Conservation (phyloP, 1,140 invertebrate species). For the Physella acuta region DNA sequence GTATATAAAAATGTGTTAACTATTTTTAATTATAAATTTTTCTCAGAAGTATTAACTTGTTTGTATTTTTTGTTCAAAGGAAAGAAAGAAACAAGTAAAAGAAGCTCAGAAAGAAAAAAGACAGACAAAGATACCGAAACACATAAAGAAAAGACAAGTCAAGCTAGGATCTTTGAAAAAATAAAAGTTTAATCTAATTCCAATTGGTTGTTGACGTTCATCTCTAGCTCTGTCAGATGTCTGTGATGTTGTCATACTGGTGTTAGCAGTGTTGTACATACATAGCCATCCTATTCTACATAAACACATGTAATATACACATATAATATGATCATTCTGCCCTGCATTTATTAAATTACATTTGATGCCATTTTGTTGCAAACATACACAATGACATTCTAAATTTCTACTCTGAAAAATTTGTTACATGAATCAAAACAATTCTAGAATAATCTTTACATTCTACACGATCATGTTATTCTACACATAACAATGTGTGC, state of each 20-base stretch:
- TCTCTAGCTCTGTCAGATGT: not conserved
- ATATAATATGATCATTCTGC: not conserved
- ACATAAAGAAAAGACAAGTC: slow-evolving; percentile 20
- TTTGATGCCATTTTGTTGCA: not conserved
- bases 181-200: slow-evolving; percentile 3
- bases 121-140: slow-evolving; percentile 12
- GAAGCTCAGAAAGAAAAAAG: slow-evolving; percentile 20
- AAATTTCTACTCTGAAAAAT: no score
- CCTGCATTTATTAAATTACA: not conserved
- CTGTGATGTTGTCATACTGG: not conserved
- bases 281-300: no score
- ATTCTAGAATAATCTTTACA: no score
- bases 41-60: no score
- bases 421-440: no score
- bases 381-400: no score
- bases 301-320: not conserved
- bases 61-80: slow-evolving; percentile 1
- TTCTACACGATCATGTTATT: no score
- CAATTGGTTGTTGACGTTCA: not conserved
- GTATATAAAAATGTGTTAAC: no score
- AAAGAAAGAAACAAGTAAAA: slow-evolving; percentile 17
- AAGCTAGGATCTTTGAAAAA: slow-evolving; percentile 15
- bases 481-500: no score
- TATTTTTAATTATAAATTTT: no score
- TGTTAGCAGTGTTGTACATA: not conserved